Evolutionary conservation across 2,888 invertebrate genomes (phyloP).

Genomic region (Smittia sp.): DNA sequence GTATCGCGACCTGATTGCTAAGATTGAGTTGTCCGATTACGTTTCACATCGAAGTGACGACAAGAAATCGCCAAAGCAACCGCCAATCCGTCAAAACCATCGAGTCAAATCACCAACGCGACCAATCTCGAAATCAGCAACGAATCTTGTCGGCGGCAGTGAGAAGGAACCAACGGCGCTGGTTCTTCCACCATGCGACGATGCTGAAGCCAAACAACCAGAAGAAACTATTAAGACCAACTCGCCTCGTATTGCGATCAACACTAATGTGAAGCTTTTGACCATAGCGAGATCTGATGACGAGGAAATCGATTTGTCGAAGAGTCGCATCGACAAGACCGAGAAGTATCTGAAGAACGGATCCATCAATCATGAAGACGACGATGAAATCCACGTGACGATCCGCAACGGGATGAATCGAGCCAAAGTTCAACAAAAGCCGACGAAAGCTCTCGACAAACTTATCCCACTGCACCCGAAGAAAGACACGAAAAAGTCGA

Average conservation of each 20-base stretch:
- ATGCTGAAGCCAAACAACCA: neutral
- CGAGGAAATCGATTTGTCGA: constrained; percentile 8
- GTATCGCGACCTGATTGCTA: constrained; percentile 67
- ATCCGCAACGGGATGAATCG: constrained; percentile 33
- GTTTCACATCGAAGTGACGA: neutral
- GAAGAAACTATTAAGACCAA: constrained; percentile 13
- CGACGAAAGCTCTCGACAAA: neutral
- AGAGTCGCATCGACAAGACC: constrained; percentile 6
- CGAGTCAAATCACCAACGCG: constrained; percentile 23
- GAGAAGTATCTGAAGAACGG: neutral
- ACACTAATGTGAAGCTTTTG: constrained; percentile 23
- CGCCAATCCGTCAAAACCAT: neutral
- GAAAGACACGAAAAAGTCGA: constrained; percentile 24
- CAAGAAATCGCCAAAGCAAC: constrained; percentile 13
- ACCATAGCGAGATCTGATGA: neutral
- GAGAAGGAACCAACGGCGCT: neutral
- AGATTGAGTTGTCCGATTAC: constrained; percentile 56
- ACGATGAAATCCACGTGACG: neutral
- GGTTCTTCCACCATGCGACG: neutral
- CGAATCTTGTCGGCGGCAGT: neutral
- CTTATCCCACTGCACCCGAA: constrained; percentile 23
- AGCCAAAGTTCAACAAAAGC: neutral
- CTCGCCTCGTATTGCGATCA: neutral
- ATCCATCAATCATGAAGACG: neutral
- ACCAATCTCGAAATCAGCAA: constrained; percentile 10